Conservation (phyloP, 2,888 invertebrate species). For the Apodemia duryi region DNA sequence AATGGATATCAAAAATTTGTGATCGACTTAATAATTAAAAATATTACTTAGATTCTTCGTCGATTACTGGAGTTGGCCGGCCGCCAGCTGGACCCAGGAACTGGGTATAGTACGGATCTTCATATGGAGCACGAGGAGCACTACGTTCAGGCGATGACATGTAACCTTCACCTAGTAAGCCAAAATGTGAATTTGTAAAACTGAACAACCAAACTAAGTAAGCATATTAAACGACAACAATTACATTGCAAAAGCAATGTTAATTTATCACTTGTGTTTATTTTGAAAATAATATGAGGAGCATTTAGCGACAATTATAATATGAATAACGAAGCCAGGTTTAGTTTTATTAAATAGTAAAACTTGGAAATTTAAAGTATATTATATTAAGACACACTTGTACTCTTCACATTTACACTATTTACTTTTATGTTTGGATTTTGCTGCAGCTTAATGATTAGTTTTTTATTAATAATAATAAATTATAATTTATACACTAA, state of each 20-base stretch:
- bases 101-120: conserved; percentile 93
- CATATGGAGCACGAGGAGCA: conserved; percentile 85
- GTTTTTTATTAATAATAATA: too few relatives aligned
- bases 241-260: neutral
- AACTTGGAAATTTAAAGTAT: neutral
- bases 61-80: conserved; percentile 89
- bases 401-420: too few relatives aligned
- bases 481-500: too few relatives aligned
- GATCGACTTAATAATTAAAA: neutral
- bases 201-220: neutral
- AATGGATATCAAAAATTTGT: neutral
- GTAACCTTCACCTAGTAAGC: conserved; percentile 79
- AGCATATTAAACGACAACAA: too few relatives aligned
- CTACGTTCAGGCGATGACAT: conserved; percentile 93
- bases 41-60: conserved; percentile 89
- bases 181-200: neutral
- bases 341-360: neutral
- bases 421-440: too few relatives aligned
- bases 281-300: neutral
- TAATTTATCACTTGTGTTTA: neutral
- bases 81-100: conserved; percentile 84
- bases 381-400: too few relatives aligned
- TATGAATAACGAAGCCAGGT: neutral
- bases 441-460: too few relatives aligned
- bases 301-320: neutral